These are phyloP conservation scores for Stenodera caucasica DNA, from an alignment of 2,888 invertebrate species.

Conservation along the genomic window DNA sequence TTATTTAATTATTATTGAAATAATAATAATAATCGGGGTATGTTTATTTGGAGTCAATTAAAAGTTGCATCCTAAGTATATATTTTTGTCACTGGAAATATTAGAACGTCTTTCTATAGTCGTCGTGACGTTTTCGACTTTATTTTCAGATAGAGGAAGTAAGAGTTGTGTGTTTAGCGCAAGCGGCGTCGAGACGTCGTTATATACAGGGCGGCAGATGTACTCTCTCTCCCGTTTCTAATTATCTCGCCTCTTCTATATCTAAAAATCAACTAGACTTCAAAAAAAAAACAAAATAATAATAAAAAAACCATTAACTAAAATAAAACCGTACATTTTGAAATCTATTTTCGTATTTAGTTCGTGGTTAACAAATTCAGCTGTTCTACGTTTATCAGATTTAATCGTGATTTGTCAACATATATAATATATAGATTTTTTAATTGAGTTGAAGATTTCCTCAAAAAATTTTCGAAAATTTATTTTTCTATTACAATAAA, in stretches of 20 bases:
- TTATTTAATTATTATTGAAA: no score
- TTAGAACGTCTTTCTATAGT: background rate
- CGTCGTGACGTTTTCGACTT: slow-evolving; percentile 21
- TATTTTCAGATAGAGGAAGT: slow-evolving; percentile 42
- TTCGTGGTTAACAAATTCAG: slow-evolving; percentile 41
- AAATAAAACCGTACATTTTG: no score
- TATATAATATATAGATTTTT: background rate
- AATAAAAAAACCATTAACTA: no score
- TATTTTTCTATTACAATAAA: background rate
- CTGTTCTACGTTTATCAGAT: slow-evolving; percentile 44
- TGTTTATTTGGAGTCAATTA: background rate
- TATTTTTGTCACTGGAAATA: background rate
- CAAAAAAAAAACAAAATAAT: background rate
- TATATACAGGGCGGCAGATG: slow-evolving; percentile 25
- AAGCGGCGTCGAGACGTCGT: slow-evolving; percentile 30
- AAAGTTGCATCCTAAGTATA: background rate
- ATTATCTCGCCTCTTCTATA: slow-evolving; percentile 29
- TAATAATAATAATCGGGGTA: no score
- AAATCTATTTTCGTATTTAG: slow-evolving; percentile 35
- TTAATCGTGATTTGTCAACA: slow-evolving; percentile 17
- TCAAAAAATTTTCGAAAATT: background rate
- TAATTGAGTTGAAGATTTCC: background rate
- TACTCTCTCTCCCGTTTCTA: slow-evolving; percentile 32
- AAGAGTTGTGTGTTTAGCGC: slow-evolving; percentile 38
- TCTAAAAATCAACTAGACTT: background rate